Conservation (phyloP, 2,113 vertebrate genomes). For the Carollia perspicillata region DNA sequence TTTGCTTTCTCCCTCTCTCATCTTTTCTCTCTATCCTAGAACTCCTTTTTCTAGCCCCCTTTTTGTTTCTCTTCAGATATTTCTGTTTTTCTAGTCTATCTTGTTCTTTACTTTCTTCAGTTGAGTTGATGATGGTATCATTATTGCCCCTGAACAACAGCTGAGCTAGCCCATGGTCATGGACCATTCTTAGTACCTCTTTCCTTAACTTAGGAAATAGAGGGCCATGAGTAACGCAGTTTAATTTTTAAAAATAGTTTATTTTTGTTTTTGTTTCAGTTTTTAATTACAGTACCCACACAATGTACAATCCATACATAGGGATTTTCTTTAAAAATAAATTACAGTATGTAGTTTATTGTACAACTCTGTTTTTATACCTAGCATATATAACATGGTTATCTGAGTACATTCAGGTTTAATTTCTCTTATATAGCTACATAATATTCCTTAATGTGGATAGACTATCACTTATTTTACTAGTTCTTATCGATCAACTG, state of each 20-base stretch:
- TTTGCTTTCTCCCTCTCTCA: neutral
- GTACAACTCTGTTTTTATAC: neutral
- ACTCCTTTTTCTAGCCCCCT: neutral
- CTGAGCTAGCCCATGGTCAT: neutral
- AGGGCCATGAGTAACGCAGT: neutral
- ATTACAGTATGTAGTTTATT: neutral
- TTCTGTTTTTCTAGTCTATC: neutral
- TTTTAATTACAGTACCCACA: neutral
- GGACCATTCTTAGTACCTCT: neutral
- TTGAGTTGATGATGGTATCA: neutral
- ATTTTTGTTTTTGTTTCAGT: neutral
- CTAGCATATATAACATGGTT: neutral
- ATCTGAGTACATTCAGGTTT: neutral
- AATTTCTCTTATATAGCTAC: neutral
- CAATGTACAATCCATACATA: no score
- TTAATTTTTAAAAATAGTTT: neutral
- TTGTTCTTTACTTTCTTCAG: neutral
- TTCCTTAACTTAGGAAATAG: slow-evolving; percentile 7
- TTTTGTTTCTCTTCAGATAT: slow-evolving; percentile 13
- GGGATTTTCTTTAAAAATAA: neutral
- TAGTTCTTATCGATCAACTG: neutral
- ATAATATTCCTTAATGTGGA: neutral
- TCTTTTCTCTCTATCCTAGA: neutral
- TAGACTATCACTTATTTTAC: neutral
- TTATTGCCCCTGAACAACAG: neutral